Evolutionary conservation across 2,888 invertebrate genomes (phyloP).

Genomic region (Homarus gammarus): DNA sequence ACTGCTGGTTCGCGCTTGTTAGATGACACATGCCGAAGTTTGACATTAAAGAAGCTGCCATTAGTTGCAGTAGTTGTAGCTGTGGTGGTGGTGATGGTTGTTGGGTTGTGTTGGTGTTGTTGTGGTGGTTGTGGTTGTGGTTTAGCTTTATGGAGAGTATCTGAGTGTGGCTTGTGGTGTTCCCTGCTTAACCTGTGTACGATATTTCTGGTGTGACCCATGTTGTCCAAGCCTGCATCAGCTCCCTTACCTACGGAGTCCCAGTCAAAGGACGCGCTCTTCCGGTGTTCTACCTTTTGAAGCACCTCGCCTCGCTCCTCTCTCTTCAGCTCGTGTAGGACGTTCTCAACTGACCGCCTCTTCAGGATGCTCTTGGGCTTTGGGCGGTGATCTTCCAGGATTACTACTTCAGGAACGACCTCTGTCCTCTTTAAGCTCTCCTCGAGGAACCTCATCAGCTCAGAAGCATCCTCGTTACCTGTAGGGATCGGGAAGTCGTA

Average conservation of each 20-base stretch:
- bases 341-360: constrained; percentile 72
- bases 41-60: constrained; percentile 72
- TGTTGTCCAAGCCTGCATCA: constrained; percentile 42
- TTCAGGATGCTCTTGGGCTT: constrained; percentile 75
- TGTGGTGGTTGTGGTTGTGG: not conserved
- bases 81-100: constrained; percentile 8
- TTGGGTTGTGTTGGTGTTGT: constrained; percentile 14
- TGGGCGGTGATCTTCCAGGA: constrained; percentile 51
- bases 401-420: constrained; percentile 71
- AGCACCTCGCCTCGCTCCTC: constrained; percentile 62
- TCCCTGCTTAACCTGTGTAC: constrained; percentile 24
- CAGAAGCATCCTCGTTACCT: constrained; percentile 73
- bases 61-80: constrained; percentile 39
- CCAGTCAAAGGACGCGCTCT: constrained; percentile 70
- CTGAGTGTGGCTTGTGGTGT: constrained; percentile 19
- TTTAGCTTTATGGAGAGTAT: not conserved
- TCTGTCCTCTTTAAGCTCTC: constrained; percentile 69
- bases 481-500: constrained; percentile 76
- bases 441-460: constrained; percentile 70
- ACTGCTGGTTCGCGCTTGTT: constrained; percentile 46
- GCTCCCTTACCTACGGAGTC: constrained; percentile 72
- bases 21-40: constrained; percentile 70
- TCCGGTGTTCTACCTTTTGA: constrained; percentile 67
- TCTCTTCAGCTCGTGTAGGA: constrained; percentile 57
- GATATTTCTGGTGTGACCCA: constrained; percentile 41